These are phyloP conservation scores for Dioctria linearis DNA, from an alignment of 2,888 invertebrate genomes.

Conservation along the genomic window DNA sequence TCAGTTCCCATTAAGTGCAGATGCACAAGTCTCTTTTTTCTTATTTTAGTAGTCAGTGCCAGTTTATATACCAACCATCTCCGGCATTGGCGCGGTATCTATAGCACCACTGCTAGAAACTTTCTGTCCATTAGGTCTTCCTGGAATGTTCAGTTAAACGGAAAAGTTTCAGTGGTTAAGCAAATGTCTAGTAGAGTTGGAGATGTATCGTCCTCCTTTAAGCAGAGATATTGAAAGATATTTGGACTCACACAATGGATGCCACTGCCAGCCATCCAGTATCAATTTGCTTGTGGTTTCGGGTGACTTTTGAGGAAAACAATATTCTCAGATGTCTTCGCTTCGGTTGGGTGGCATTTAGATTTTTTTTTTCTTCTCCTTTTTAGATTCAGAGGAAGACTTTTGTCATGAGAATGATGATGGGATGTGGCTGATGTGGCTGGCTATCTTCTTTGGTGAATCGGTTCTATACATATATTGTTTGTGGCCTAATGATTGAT, in stretches of 20 bases:
- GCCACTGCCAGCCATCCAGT: neutral
- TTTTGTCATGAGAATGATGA: too few relatives aligned
- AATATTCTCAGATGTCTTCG: neutral
- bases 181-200: neutral
- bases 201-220: neutral
- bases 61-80: neutral
- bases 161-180: conserved; percentile 19
- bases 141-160: conserved; percentile 16
- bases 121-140: conserved; percentile 26
- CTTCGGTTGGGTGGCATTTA: neutral
- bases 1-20: conserved; percentile 50
- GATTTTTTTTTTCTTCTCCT: neutral
- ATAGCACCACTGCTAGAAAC: neutral
- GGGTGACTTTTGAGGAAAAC: neutral
- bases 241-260: neutral
- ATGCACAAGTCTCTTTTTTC: conserved; percentile 46
- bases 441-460: too few relatives aligned
- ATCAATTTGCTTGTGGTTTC: conserved; percentile 12
- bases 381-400: too few relatives aligned
- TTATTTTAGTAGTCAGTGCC: neutral
- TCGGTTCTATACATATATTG: too few relatives aligned
- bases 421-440: too few relatives aligned
- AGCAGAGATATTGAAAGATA: neutral
- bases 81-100: neutral
- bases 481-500: too few relatives aligned